A percentile compares a stretch with the other conserved stretches of the same genome.
These are phyloP conservation scores for Notolepis coatsorum DNA, from an alignment of 2,797 vertebrate genomes.

Conservation along the genomic window DNA sequence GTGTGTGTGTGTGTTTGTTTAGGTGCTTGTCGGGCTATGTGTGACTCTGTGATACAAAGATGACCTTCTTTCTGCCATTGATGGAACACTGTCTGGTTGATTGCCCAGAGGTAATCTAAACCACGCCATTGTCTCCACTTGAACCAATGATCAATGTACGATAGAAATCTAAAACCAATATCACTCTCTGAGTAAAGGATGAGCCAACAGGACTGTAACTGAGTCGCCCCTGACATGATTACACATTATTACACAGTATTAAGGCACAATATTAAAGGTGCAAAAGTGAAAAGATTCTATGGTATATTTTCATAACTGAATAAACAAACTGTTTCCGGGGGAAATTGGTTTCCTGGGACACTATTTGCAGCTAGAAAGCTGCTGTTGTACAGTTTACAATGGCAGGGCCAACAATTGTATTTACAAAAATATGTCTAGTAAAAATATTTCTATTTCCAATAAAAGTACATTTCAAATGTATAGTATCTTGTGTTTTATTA, in stretches of 20 bases:
- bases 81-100: constrained; percentile 26
- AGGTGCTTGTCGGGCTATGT: background rate
- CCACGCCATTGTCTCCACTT: constrained; percentile 30
- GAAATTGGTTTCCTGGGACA: too few species aligned
- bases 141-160: constrained; percentile 24
- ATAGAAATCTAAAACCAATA: background rate
- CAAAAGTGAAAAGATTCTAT: too few species aligned
- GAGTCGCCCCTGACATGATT: background rate
- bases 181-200: background rate
- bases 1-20: background rate
- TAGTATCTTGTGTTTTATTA: too few species aligned
- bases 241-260: too few species aligned
- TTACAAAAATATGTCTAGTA: too few species aligned
- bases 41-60: constrained; percentile 19
- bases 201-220: background rate
- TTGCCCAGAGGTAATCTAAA: constrained; percentile 29
- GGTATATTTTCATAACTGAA: too few species aligned
- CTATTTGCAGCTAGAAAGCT: too few species aligned
- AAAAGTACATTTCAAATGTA: too few species aligned
- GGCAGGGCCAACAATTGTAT: too few species aligned
- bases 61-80: constrained; percentile 42
- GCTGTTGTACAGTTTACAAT: too few species aligned
- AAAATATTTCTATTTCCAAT: too few species aligned
- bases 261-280: constrained; percentile 3
- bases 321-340: too few species aligned